Conservation (phyloP, 2,113 vertebrate species). For the Procavia capensis region DNA sequence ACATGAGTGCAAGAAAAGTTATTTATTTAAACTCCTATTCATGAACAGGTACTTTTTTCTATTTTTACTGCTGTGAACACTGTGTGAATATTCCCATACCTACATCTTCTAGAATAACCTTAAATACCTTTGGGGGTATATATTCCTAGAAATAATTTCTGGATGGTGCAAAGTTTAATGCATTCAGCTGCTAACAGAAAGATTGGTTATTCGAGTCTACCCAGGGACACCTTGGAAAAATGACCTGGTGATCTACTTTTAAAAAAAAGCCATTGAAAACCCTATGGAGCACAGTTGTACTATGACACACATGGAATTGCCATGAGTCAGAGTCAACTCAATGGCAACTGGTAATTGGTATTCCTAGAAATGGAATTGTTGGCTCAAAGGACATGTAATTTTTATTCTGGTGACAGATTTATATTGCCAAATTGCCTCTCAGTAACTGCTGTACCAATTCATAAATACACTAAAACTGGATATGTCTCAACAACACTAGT, state of each 20-base stretch:
- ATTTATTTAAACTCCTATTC: constrained; percentile 15
- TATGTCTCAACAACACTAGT: not conserved
- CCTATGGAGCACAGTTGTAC: no score
- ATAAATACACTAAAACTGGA: not conserved
- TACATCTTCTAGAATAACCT: constrained; percentile 16
- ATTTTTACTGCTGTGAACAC: constrained; percentile 6
- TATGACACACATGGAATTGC: no score
- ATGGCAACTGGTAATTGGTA: no score
- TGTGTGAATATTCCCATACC: not conserved
- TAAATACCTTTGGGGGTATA: not conserved
- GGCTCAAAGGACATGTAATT: not conserved
- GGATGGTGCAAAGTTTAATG: not conserved
- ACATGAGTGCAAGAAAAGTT: constrained; percentile 16
- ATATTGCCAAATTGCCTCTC: not conserved
- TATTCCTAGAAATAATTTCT: not conserved
- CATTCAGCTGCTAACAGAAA: no score
- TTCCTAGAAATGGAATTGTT: no score
- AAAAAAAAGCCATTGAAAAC: no score
- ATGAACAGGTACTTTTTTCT: not conserved
- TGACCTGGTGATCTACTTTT: no score
- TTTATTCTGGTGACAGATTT: not conserved
- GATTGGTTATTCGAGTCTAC: no score
- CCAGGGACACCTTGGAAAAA: no score
- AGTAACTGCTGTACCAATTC: not conserved
- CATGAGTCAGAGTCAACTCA: no score